These are phyloP conservation scores for Oreohelix idahoensis DNA, from an alignment of 1,140 invertebrate genomes.

Conservation along the genomic window DNA sequence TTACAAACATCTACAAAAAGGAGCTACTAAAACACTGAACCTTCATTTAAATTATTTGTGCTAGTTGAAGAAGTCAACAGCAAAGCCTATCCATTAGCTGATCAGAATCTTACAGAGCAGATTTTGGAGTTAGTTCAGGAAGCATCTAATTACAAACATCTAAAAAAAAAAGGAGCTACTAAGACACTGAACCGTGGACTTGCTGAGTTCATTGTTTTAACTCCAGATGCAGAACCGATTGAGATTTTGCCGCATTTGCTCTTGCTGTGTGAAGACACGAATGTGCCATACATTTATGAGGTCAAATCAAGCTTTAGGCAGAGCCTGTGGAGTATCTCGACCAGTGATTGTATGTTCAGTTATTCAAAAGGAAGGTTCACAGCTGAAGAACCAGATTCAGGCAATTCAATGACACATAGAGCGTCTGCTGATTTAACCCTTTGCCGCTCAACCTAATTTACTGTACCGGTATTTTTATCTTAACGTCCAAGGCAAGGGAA, in stretches of 20 bases:
- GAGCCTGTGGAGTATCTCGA: slow-evolving; percentile 97
- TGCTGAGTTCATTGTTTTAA: slow-evolving; percentile 97
- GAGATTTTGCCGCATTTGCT: slow-evolving; percentile 98
- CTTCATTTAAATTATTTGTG: too few species aligned
- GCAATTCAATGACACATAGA: slow-evolving; percentile 94
- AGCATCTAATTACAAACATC: slow-evolving; percentile 95
- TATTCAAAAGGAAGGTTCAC: slow-evolving; percentile 95
- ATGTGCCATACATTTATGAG: slow-evolving; percentile 99
- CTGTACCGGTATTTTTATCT: too few species aligned
- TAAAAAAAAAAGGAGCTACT: slow-evolving; percentile 97
- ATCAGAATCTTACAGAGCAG: slow-evolving; percentile 90
- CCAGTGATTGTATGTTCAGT: slow-evolving; percentile 97
- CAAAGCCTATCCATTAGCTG: slow-evolving; percentile 97
- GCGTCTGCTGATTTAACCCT: slow-evolving; percentile 87
- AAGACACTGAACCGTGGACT: slow-evolving; percentile 96
- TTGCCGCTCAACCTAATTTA: too few species aligned
- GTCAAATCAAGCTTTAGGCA: slow-evolving; percentile 96
- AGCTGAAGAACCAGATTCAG: slow-evolving; percentile 96
- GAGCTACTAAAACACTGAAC: slow-evolving; percentile 98
- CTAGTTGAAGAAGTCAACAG: slow-evolving; percentile 89
- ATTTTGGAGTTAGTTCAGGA: slow-evolving; percentile 97
- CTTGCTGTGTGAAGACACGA: slow-evolving; percentile 98
- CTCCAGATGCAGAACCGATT: slow-evolving; percentile 96
- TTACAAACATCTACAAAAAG: slow-evolving; percentile 97
- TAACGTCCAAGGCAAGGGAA: too few species aligned